Base-by-base conservation (phyloP, 2,888 invertebrate genomes). In the Phoenoteleia sp. region DNA sequence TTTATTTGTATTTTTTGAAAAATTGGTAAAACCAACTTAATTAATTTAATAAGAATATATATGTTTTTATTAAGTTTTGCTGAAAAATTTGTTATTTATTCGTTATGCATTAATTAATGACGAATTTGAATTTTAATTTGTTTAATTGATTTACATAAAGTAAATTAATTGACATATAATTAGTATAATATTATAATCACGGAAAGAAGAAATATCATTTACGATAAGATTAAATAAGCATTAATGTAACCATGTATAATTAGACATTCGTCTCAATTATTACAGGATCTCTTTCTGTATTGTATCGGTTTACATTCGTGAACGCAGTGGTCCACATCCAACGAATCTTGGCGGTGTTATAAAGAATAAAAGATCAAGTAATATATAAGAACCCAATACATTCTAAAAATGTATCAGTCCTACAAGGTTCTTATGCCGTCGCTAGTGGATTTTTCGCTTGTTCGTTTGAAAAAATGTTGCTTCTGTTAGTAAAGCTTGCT, bases 271-370 rank as follows among this genome's bases (percentile, higher is more conserved):
- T 71, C 47, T 69, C 56, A 47, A 58, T 80, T 80, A 80, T 80
- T 71, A 82, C n/a, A 71, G 71, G 71, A 76, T 82, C 71, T 64
- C 71, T 47, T 23, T 76, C 47, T 86, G 87, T 88, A 88, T 90
- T 90, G 90, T 89, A 87, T 89, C 88, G 87, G 89, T 89, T 88
- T 85, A 85, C 85, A 88, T 86, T 87, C 85, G 87, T 88, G 77
- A 81, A 86, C 85, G 83, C 82, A 84, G 86, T 91, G 91, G 91
- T 90, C 89, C 89, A 82, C 88, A 88, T 91, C 91, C 91, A 91
- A 91, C 88, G 87, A 91, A 88, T 86, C 87, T 90, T 90, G 91
- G 81, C 75, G 85, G 81, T 86, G 87, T 87, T 89, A 77, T 83
- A 87, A 86, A 87, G 72, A 75, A 76, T 64, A 79, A 81, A 84